phyloP scores from a whole-genome alignment of 2,797 vertebrate species.

The Sebastes jordani region DNA sequence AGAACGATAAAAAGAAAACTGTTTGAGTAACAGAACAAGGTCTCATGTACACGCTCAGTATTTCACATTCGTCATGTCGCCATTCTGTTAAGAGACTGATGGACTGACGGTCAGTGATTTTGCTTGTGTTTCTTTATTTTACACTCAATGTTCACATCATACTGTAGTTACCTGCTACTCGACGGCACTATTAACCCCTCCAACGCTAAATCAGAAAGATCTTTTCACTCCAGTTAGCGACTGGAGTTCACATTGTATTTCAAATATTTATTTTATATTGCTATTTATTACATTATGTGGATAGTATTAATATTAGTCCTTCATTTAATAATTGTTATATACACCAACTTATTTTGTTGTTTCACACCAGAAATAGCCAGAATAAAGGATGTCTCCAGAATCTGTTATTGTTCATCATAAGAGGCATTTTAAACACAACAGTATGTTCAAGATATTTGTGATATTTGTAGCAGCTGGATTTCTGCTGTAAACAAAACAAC shows the following conservation, averaged over 20 bases:
- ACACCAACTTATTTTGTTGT: constrained; percentile 48
- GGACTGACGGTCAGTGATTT: not conserved
- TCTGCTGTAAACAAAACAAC: constrained; percentile 53
- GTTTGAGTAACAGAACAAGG: not conserved
- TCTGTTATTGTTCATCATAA: constrained; percentile 29
- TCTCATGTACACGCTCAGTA: constrained; percentile 1
- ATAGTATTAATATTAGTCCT: constrained; percentile 75
- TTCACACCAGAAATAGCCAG: constrained; percentile 50
- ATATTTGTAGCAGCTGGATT: constrained; percentile 52
- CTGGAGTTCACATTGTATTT: constrained; percentile 55
- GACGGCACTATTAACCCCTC: constrained; percentile 41
- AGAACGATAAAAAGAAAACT: constrained; percentile 8
- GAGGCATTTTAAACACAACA: constrained; percentile 36
- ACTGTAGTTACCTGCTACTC: constrained; percentile 18
- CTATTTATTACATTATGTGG: constrained; percentile 75
- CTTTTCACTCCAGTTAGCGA: constrained; percentile 34
- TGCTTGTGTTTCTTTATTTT: not conserved
- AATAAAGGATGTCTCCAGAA: constrained; percentile 34
- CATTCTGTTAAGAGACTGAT: constrained; percentile 9
- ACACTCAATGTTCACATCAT: not conserved
- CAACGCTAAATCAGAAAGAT: constrained; percentile 38
- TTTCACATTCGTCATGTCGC: constrained; percentile 17
- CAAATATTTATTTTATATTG: constrained; percentile 79
- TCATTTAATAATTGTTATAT: constrained; percentile 56
- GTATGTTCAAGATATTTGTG: constrained; percentile 50